A percentile compares a stretch with the other conserved stretches of the same genome.
These are phyloP conservation scores for Sylvilagus bachmani DNA, from an alignment of 2,113 vertebrate genomes.

Conservation along the genomic window DNA sequence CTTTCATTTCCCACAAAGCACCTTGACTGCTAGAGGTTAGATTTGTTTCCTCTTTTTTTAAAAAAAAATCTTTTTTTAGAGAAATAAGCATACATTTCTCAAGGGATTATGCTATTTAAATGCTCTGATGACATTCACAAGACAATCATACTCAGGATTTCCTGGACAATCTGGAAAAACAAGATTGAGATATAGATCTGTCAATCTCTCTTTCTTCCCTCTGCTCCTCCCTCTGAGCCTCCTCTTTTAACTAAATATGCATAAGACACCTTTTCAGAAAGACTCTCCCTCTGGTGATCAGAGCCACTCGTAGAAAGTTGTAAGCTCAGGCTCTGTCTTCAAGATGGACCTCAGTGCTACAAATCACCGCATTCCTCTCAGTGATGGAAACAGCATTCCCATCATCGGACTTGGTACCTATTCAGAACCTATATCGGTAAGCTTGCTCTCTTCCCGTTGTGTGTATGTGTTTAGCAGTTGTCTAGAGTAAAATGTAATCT, in stretches of 20 bases:
- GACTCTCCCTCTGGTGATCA: not conserved
- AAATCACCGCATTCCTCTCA: slow-evolving; percentile 90
- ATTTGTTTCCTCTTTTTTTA: not conserved
- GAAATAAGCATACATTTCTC: not conserved
- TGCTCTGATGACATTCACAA: slow-evolving; percentile 48
- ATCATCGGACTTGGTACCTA: slow-evolving; percentile 95
- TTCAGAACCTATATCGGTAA: slow-evolving; percentile 90
- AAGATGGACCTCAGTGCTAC: slow-evolving; percentile 88
- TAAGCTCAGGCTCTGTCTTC: not conserved
- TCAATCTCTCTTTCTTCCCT: slow-evolving; percentile 18
- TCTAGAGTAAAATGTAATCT: not conserved
- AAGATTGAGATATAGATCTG: slow-evolving; percentile 61
- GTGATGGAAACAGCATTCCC: slow-evolving; percentile 93
- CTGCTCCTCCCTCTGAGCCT: slow-evolving; percentile 56
- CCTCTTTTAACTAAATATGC: slow-evolving; percentile 37
- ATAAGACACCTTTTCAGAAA: not conserved
- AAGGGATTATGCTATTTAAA: not conserved
- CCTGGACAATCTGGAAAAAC: not conserved
- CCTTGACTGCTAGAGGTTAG: not conserved
- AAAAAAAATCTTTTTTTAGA: not conserved
- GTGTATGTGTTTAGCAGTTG: not conserved
- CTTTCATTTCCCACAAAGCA: not conserved
- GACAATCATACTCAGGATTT: not conserved
- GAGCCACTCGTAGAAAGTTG: not conserved
- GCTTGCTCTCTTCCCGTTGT: slow-evolving; percentile 34